Evolutionary conservation across 37 sponge, comb jelly and placozoan genomes (phyloP).

Genomic region (Diacarnus erythraeanus): DNA sequence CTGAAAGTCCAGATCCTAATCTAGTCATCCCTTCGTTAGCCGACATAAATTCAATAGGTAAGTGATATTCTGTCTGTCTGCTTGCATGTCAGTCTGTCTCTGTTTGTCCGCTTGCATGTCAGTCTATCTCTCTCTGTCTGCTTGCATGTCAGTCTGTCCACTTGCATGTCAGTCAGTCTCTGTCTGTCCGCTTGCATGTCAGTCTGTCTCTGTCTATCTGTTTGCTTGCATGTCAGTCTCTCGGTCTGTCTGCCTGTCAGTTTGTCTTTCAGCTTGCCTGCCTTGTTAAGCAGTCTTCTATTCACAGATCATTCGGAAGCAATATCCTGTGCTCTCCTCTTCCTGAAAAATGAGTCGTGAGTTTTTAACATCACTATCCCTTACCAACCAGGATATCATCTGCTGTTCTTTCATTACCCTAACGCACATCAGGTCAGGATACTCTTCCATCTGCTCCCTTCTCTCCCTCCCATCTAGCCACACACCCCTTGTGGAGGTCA

Average conservation of each 20-base stretch:
- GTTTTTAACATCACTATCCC: background rate
- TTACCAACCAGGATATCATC: background rate
- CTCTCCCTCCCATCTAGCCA: constrained; percentile 43
- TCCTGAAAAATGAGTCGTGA: constrained; percentile 54
- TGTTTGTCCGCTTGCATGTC: too few relatives aligned
- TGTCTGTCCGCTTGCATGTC: too few relatives aligned
- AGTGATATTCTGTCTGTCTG: background rate
- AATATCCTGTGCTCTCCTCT: constrained; percentile 52
- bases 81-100: too few relatives aligned
- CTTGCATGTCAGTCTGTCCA: background rate
- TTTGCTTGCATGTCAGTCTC: background rate
- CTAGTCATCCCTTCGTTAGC: constrained; percentile 27
- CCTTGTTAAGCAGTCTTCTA: too few relatives aligned
- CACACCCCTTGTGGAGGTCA: constrained; percentile 25
- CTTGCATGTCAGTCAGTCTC: too few relatives aligned
- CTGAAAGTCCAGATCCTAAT: constrained; percentile 67
- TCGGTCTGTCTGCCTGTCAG: background rate
- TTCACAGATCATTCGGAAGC: constrained; percentile 61
- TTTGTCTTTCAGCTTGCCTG: background rate
- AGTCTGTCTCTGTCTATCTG: background rate
- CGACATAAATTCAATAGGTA: constrained; percentile 35
- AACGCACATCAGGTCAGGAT: constrained; percentile 13
- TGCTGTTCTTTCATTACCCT: background rate
- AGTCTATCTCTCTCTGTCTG: too few relatives aligned
- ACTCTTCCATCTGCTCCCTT: constrained; percentile 10